Evolutionary conservation across 2,797 vertebrate genomes (phyloP).

Genomic region (Sitta carolinensis): DNA sequence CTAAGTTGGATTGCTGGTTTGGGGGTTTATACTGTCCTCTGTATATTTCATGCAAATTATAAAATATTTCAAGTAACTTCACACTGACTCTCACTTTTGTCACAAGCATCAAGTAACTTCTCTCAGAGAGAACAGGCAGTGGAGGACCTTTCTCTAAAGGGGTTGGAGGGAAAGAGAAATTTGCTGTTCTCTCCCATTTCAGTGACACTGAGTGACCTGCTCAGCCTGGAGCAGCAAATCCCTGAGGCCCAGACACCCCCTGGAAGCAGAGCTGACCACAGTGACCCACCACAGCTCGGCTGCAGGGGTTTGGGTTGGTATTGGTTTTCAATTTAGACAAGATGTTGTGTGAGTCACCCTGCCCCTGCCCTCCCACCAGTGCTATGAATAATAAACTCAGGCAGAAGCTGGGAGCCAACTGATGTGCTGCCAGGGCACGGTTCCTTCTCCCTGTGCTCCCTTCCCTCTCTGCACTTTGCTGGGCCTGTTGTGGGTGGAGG

Average conservation of each 20-base stretch:
- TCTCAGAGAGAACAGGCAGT: neutral
- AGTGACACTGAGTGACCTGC: neutral
- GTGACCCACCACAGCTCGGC: conserved; percentile 50
- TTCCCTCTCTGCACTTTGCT: conserved; percentile 42
- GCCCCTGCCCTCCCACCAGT: conserved; percentile 65
- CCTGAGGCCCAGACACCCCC: conserved; percentile 2
- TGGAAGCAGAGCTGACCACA: conserved; percentile 43
- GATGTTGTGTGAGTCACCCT: conserved; percentile 64
- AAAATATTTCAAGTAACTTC: neutral
- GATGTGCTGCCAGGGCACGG: conserved; percentile 71
- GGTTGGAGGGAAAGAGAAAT: neutral
- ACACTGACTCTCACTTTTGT: neutral
- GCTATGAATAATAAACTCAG: conserved; percentile 76
- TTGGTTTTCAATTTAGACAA: conserved; percentile 67
- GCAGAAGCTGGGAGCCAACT: conserved; percentile 59
- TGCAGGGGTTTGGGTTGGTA: conserved; percentile 47
- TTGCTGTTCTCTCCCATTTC: neutral
- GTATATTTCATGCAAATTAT: neutral
- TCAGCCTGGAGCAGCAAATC: neutral
- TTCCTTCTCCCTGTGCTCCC: conserved; percentile 63
- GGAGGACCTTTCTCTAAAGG: neutral
- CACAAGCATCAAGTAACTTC: neutral
- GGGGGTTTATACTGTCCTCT: neutral
- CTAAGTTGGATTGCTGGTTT: neutral
- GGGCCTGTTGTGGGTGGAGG: conserved; percentile 63